Evolutionary conservation across 1,140 invertebrate genomes (phyloP).

Genomic region (Heterodera schachtii): DNA sequence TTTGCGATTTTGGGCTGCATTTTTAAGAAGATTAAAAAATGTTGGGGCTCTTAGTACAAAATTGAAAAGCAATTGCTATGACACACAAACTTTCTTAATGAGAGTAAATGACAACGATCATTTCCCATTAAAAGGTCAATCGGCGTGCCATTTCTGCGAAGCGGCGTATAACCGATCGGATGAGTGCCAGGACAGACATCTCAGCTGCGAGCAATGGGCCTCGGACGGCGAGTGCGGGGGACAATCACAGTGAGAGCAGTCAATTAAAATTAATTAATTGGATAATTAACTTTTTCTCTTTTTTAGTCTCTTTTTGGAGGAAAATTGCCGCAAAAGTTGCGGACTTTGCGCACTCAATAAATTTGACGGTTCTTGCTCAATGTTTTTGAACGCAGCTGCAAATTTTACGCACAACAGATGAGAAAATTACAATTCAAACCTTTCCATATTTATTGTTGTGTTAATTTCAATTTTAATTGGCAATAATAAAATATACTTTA

Average conservation of each 20-base stretch:
- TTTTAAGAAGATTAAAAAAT: too few species aligned
- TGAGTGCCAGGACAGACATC: conserved; percentile 53
- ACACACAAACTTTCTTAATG: too few species aligned
- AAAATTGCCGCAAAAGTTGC: conserved; percentile 60
- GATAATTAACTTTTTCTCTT: conserved; percentile 29
- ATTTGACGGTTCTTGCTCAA: conserved; percentile 19
- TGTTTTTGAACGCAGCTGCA: background rate
- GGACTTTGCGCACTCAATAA: conserved; percentile 36
- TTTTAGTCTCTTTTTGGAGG: conserved; percentile 57
- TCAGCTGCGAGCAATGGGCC: conserved; percentile 50
- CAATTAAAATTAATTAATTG: conserved; percentile 31
- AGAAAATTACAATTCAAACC: background rate
- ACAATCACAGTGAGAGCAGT: conserved; percentile 28
- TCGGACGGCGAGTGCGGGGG: conserved; percentile 37
- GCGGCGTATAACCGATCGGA: conserved; percentile 57
- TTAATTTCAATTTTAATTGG: too few species aligned
- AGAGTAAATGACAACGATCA: too few species aligned
- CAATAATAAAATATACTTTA: too few species aligned
- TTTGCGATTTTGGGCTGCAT: too few species aligned
- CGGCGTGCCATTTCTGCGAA: conserved; percentile 52
- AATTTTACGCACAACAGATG: too few species aligned
- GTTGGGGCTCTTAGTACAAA: too few species aligned
- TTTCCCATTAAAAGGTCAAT: conserved; percentile 42
- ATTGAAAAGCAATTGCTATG: too few species aligned
- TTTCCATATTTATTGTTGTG: too few species aligned